Evolutionary conservation across 2,797 vertebrate genomes (phyloP).

Genomic region (Pseudomugil tenellus): DNA sequence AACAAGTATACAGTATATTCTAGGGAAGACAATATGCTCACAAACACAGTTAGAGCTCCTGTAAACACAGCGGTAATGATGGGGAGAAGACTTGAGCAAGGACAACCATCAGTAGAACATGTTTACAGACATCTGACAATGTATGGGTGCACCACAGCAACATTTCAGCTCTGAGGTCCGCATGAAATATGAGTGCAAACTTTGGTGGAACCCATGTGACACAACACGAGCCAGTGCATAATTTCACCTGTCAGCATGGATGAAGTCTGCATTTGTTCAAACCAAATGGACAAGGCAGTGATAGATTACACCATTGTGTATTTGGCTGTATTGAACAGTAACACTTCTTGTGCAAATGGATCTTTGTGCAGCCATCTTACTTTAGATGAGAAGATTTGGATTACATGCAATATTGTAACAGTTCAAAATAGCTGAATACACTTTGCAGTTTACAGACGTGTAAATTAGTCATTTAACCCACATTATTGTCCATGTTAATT

Average conservation of each 20-base stretch:
- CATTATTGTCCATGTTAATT: too few species aligned
- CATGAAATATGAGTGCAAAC: conserved; percentile 56
- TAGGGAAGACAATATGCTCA: conserved; percentile 43
- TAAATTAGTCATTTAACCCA: conserved; percentile 19
- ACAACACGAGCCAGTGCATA: conserved; percentile 38
- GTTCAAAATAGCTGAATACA: conserved; percentile 10
- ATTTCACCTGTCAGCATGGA: conserved; percentile 62
- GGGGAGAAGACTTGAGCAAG: conserved; percentile 42
- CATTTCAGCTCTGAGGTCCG: conserved; percentile 32
- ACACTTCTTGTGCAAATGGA: conserved; percentile 9
- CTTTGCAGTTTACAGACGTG: conserved; percentile 17
- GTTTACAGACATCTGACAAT: conserved; percentile 67
- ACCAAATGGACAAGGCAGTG: conserved; percentile 27
- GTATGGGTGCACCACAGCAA: conserved; percentile 40
- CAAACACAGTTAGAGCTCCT: conserved; percentile 57
- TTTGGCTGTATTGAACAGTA: conserved; percentile 20
- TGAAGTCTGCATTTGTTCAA: conserved; percentile 39
- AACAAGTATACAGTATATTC: conserved; percentile 57
- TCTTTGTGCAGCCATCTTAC: conserved; percentile 6
- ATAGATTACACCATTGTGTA: conserved; percentile 36
- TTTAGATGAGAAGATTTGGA: background rate
- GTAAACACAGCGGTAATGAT: conserved; percentile 69
- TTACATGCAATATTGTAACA: too few species aligned
- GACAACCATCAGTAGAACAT: conserved; percentile 53
- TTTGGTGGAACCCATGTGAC: conserved; percentile 50